Evolutionary conservation across 2,113 vertebrate genomes (phyloP), one percentile per base, ranked within the genome.

Genomic region (Odobenus rosmarus): DNA sequence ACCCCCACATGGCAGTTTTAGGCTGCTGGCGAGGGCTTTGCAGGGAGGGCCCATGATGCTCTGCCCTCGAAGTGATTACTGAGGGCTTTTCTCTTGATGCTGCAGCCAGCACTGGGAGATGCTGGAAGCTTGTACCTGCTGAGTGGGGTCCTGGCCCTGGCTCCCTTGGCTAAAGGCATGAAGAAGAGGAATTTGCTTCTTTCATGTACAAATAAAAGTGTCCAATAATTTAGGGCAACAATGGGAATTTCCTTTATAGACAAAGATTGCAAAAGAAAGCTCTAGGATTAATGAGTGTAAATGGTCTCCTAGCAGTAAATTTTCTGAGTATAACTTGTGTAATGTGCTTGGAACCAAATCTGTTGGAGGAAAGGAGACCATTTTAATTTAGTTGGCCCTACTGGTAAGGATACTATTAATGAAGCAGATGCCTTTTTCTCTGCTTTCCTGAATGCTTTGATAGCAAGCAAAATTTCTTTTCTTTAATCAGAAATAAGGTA

Each of bases 341-440:
- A 82, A 91, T 81, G 46, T 67, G 39, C 92, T 97, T 93, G 51
- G 64, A 96, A 77, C 18, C 31, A 85, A 87, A 90, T 90, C 49
- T 94, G 77, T 62, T 57, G 55, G 49, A 79, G 31, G n/a, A 46
- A 24, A 92, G 82, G 36, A 88, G 81, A 61, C 3, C 7, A 1
- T 94, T 72, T 69, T 90, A 49, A 93, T 97, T 93, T 94, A 96
- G 96, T 97, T 90, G 89, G 76, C 46, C 49, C 88, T 57, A 10
- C 16, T 86, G 82, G 90, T 95, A 96, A 97, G 57, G 80, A 86
- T 92, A 82, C n/a, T 77, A 24, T 51, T 90, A 88, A 92, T 85
- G 81, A 92, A 97, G 51, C 93, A 96, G 84, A 92, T 96, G 67
- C 64, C 92, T 87, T 80, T 83, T 33, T 28, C 71, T 64, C n/a